Evolutionary conservation across 2,888 invertebrate genomes (phyloP).

Genomic region (Cloeon dipterum): DNA sequence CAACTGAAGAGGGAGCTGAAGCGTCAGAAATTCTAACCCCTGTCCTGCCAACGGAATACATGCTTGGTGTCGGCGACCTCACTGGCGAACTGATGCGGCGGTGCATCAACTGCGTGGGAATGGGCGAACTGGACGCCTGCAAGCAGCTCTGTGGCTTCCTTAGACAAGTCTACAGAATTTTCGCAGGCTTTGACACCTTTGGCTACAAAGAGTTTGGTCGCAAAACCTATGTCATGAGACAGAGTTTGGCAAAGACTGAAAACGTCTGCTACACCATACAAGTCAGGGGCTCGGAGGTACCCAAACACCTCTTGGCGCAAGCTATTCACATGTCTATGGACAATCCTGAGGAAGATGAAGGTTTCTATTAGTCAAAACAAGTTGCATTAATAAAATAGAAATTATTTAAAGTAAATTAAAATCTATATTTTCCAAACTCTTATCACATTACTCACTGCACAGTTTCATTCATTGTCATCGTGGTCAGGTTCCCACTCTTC

Average conservation of each 20-base stretch:
- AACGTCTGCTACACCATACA: constrained; percentile 57
- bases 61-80: constrained; percentile 65
- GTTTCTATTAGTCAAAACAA: no score
- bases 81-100: constrained; percentile 81
- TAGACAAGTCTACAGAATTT: constrained; percentile 31
- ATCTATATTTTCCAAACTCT: no score
- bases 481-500: no score
- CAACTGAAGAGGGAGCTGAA: constrained; percentile 4
- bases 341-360: constrained; percentile 23
- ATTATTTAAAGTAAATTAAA: no score
- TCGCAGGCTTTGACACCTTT: constrained; percentile 22
- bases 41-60: constrained; percentile 26
- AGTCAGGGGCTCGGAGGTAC: constrained; percentile 59
- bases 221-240: constrained; percentile 45
- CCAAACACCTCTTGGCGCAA: constrained; percentile 37
- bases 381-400: no score
- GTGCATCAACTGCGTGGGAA: constrained; percentile 59
- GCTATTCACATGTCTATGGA: constrained; percentile 20
- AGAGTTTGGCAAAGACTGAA: constrained; percentile 64
- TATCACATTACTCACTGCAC: no score
- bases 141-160: constrained; percentile 45
- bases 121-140: constrained; percentile 49
- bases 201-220: constrained; percentile 37
- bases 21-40: constrained; percentile 9
- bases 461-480: no score